Evolutionary conservation across 1,140 invertebrate species (phyloP), one percentile per base, ranked within the genome.

Genomic region (Drosophila ficusphila): DNA sequence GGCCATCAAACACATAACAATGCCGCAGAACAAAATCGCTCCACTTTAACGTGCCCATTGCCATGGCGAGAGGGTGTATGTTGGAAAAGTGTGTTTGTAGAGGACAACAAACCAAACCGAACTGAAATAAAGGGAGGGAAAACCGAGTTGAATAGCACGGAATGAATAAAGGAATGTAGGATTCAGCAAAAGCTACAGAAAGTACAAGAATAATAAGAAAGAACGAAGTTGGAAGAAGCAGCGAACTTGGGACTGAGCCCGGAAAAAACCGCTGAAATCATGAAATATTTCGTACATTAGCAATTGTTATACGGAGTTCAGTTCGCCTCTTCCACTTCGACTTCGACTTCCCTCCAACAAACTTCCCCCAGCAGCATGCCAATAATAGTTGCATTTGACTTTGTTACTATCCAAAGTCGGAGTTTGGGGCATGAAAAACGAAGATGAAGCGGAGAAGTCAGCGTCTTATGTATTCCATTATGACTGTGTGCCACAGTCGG

Each of bases 201-300:
- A 54, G 33, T 29, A 18, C n/a, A 44, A 25, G 39, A 34, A 12
- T 23, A 49, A 33, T 29, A 27, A 21, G 47, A 36, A 8, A 11
- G 6, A 18, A 34, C n/a, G 16, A 8, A 57, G 29, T 39, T 8
- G n/a, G 0, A 18, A 27, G 9, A 16, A 11, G 42, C 48, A 56
- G 42, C 8, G 11, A 61, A 47, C 18, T 47, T 16, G 29, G 25
- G 42, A 16, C 18, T 34, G 57, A 34, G 34, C 27, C 23, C 31
- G 8, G 29, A 62, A 82, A 77, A 82, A 41, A 25, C 34, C 70
- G 42, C 69, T 75, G 52, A 85, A 85, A 85, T 79, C 81, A 85
- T 79, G 81, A 85, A 85, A 86, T 86, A 85, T 85, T 86, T 85
- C 58, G 62, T 85, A 85, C 81, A 79, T 85, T 85, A 86, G 58